Percentiles rank a stretch among this genome's conserved stretches.
These are phyloP conservation scores for Gymnocephalus cernua DNA, from an alignment of 2,113 vertebrate genomes.

Conservation along the genomic window DNA sequence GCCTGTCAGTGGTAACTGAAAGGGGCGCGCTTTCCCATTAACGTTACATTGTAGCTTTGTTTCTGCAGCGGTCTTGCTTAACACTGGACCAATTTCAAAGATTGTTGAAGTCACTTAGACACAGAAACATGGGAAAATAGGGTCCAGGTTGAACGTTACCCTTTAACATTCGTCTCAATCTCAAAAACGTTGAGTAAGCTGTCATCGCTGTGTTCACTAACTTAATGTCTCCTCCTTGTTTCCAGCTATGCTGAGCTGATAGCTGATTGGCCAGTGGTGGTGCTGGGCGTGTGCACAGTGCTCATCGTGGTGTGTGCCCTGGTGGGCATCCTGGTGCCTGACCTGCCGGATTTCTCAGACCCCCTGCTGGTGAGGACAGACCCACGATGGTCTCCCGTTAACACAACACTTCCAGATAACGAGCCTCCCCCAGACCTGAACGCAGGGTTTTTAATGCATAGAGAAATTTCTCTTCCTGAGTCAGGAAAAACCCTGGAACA, in stretches of 20 bases:
- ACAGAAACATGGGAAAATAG: too few relatives aligned
- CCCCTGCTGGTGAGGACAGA: constrained; percentile 91
- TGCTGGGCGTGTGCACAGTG: constrained; percentile 95
- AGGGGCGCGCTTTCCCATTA: too few relatives aligned
- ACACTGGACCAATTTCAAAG: too few relatives aligned
- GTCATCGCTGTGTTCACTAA: background rate
- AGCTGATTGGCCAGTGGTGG: constrained; percentile 98
- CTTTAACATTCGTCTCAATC: background rate
- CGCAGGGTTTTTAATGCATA: too few relatives aligned
- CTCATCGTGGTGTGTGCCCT: constrained; percentile 95
- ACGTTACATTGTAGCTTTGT: too few relatives aligned
- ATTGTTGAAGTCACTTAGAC: too few relatives aligned
- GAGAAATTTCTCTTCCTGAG: too few relatives aligned
- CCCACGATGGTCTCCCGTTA: background rate
- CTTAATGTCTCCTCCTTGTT: constrained; percentile 6
- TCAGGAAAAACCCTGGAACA: too few relatives aligned
- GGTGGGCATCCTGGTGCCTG: constrained; percentile 93
- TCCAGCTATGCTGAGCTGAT: constrained; percentile 94
- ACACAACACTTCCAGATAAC: background rate
- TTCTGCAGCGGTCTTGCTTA: too few relatives aligned
- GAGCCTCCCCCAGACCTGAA: background rate
- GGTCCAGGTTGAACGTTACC: too few relatives aligned
- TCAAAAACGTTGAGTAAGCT: background rate
- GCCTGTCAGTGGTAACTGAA: too few relatives aligned
- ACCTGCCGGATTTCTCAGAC: constrained; percentile 97